phyloP scores from a whole-genome alignment of 2,888 invertebrate genomes.

The Cryptocephalus primarius region DNA sequence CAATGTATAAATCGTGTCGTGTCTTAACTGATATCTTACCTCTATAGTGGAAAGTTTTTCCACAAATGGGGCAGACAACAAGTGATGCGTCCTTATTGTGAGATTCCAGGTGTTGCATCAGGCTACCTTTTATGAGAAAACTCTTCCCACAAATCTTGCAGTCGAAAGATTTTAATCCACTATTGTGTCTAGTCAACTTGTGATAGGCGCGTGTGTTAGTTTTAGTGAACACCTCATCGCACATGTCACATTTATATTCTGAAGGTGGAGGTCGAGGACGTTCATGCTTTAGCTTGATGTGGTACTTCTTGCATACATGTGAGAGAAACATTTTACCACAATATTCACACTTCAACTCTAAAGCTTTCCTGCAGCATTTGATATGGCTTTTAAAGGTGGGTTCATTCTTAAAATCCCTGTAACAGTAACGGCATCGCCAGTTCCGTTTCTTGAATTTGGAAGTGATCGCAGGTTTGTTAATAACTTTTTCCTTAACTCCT shows the following conservation, averaged over 20 bases:
- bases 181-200: slow-evolving; percentile 5
- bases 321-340: slow-evolving; percentile 3
- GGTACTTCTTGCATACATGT: background rate
- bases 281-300: slow-evolving; percentile 2
- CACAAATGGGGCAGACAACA: slow-evolving; percentile 10
- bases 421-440: slow-evolving; percentile 3
- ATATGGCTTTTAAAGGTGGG: background rate
- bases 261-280: background rate
- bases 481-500: slow-evolving; percentile 1
- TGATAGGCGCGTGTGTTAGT: slow-evolving; percentile 3
- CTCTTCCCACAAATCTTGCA: slow-evolving; percentile 6
- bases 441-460: background rate
- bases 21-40: background rate
- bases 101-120: slow-evolving; percentile 4
- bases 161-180: slow-evolving; percentile 1
- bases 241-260: slow-evolving; percentile 7
- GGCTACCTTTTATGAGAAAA: slow-evolving; percentile 5
- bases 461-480: background rate
- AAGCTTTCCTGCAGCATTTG: background rate
- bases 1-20: background rate
- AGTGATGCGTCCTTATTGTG: slow-evolving; percentile 4
- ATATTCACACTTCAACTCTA: slow-evolving; percentile 1
- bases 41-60: slow-evolving; percentile 9
- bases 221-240: slow-evolving; percentile 5
- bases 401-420: slow-evolving; percentile 1